Evolutionary conservation across 2,888 invertebrate species (phyloP).

Genomic region (Euplexia lucipara): DNA sequence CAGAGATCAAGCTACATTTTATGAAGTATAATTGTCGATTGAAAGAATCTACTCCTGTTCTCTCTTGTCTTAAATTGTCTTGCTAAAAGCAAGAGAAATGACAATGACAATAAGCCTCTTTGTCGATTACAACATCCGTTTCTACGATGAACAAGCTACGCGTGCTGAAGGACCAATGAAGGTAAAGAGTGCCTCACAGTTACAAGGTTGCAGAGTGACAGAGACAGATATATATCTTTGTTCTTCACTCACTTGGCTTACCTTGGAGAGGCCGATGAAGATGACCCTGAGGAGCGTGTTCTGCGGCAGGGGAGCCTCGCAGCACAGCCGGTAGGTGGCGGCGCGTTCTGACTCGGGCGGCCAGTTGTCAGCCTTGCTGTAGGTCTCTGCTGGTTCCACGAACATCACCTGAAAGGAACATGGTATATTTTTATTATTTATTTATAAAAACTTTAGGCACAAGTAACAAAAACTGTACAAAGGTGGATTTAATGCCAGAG

Average conservation of each 20-base stretch:
- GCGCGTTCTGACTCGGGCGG: slow-evolving; percentile 97
- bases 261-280: slow-evolving; percentile 95
- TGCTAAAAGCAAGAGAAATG: too few species aligned
- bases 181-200: slow-evolving; percentile 25
- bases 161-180: slow-evolving; percentile 9
- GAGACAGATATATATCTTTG: slow-evolving; percentile 28
- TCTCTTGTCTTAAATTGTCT: too few species aligned
- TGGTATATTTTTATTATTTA: neutral
- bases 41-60: too few species aligned
- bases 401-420: slow-evolving; percentile 91
- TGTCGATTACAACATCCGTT: too few species aligned
- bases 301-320: slow-evolving; percentile 97
- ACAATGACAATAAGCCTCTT: too few species aligned
- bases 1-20: too few species aligned
- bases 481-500: too few species aligned
- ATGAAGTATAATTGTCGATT: too few species aligned
- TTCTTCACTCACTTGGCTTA: slow-evolving; percentile 62
- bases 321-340: slow-evolving; percentile 94
- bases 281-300: slow-evolving; percentile 95
- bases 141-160: too few species aligned
- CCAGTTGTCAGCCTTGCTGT: slow-evolving; percentile 97
- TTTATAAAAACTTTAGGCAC: too few species aligned
- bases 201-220: slow-evolving; percentile 18
- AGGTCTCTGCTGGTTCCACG: slow-evolving; percentile 94
- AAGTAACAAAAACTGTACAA: too few species aligned